phyloP scores from a whole-genome alignment of 2,113 vertebrate genomes.

The Acinonyx jubatus region DNA sequence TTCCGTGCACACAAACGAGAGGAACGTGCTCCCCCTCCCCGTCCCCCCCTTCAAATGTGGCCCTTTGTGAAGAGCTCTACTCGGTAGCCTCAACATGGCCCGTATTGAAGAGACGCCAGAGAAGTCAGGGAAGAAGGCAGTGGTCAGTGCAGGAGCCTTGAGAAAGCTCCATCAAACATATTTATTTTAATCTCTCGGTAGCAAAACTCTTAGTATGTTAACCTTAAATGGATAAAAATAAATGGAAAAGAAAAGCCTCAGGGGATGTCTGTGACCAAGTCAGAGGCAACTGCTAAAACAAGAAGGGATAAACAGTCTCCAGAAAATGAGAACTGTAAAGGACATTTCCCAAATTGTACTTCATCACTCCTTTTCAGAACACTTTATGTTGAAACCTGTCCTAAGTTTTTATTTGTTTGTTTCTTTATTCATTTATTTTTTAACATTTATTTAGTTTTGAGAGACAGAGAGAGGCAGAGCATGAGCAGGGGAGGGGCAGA shows the following conservation, averaged over 20 bases:
- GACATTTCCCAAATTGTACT: background rate
- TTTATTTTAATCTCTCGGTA: slow-evolving; percentile 75
- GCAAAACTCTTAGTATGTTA: slow-evolving; percentile 62
- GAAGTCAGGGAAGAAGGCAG: background rate
- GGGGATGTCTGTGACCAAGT: slow-evolving; percentile 67
- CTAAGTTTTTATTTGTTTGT: background rate
- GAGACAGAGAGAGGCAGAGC: no score
- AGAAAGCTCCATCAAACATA: slow-evolving; percentile 51
- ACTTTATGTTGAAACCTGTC: background rate
- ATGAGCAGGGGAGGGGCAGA: no score
- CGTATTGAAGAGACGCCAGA: background rate
- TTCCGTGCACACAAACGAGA: background rate
- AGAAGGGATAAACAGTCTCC: slow-evolving; percentile 66
- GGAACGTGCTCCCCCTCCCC: background rate
- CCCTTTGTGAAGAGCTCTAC: background rate
- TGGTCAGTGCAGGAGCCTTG: slow-evolving; percentile 18
- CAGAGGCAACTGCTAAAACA: slow-evolving; percentile 69
- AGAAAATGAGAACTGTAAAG: background rate
- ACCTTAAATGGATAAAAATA: slow-evolving; percentile 79
- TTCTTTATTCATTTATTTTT: no score
- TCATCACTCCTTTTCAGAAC: background rate
- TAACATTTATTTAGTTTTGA: no score
- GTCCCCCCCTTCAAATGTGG: no score
- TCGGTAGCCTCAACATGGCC: background rate
- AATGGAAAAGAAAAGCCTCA: slow-evolving; percentile 65